Conservation (phyloP, 2,113 vertebrate genomes). For the Jacana jacana region DNA sequence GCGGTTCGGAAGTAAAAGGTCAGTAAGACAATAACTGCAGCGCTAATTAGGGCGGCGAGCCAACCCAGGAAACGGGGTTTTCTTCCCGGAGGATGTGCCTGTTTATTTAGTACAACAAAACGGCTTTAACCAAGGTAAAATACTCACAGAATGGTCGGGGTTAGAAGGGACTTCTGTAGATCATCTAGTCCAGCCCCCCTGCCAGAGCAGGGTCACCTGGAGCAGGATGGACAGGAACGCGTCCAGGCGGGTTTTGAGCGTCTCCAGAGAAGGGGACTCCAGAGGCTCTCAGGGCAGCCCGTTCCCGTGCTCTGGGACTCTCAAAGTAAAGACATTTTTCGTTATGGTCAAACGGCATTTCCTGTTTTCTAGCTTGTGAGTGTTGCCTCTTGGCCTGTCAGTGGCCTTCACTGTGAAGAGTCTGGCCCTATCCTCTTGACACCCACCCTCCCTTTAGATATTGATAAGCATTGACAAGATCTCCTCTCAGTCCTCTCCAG, state of each 20-base stretch:
- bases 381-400: neutral
- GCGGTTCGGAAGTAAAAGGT: rapidly evolving
- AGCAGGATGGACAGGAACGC: neutral
- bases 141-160: neutral
- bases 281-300: neutral
- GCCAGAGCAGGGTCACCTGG: neutral
- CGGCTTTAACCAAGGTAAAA: neutral
- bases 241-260: neutral
- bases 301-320: neutral
- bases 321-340: neutral
- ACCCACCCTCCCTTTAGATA: neutral
- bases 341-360: neutral
- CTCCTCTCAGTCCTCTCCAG: neutral
- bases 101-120: no score
- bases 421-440: neutral
- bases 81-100: neutral
- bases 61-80: neutral
- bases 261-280: neutral
- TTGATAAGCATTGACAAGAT: neutral
- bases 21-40: rapidly evolving
- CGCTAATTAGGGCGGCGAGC: no score
- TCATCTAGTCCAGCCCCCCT: neutral
- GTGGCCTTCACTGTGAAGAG: neutral
- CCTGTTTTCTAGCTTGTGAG: neutral
- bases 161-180: neutral